These are phyloP conservation scores for Danio albolineatus DNA, from an alignment of 2,797 vertebrate genomes.

Conservation along the genomic window DNA sequence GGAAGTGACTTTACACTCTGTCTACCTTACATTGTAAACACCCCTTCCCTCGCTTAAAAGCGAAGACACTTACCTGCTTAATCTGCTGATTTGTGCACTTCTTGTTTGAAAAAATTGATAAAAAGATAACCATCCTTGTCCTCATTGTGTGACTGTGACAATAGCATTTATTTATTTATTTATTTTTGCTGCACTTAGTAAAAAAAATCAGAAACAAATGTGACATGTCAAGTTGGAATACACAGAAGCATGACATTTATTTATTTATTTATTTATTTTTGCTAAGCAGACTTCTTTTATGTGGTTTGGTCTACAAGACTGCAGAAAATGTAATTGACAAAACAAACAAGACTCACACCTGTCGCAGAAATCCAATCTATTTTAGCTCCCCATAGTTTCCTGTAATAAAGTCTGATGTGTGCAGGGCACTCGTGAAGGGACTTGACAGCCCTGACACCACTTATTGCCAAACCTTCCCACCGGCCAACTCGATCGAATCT, in stretches of 20 bases:
- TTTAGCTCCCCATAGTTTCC: not conserved
- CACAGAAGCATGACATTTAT: not conserved
- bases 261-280: not conserved
- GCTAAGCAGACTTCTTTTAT: not conserved
- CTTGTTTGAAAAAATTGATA: too few species aligned
- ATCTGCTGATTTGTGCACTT: too few species aligned
- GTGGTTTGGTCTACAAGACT: not conserved
- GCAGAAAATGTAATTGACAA: not conserved
- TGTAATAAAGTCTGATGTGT: constrained; percentile 2
- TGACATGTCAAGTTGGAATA: not conserved
- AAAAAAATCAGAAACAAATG: not conserved
- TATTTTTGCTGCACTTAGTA: not conserved
- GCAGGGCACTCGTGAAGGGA: not conserved
- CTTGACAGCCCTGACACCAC: not conserved
- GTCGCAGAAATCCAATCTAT: not conserved
- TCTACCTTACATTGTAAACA: too few species aligned
- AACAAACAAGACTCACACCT: not conserved
- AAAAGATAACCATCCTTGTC: too few species aligned
- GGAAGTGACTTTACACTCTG: too few species aligned
- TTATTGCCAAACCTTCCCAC: not conserved
- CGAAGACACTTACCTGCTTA: too few species aligned
- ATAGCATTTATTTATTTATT: too few species aligned
- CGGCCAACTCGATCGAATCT: not conserved
- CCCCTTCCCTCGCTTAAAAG: too few species aligned
- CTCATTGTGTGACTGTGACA: too few species aligned